Conservation (phyloP, 2,113 vertebrate species). For the Eudyptes chrysolophus region DNA sequence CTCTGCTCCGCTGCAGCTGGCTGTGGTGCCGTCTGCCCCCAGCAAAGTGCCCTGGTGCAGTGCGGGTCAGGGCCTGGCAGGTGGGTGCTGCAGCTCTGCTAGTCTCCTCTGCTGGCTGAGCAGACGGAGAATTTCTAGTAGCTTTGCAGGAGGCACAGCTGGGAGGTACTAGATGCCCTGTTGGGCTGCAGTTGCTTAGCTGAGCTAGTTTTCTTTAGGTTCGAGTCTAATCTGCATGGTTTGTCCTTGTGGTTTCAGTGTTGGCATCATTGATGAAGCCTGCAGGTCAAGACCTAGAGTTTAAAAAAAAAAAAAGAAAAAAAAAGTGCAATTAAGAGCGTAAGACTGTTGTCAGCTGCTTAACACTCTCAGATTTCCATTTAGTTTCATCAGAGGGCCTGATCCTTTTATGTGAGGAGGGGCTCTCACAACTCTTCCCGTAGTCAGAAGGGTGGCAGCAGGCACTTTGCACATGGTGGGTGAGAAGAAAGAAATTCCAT, state of each 20-base stretch:
- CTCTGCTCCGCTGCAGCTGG: not conserved
- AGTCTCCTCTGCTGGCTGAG: not conserved
- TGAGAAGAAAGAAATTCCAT: not conserved
- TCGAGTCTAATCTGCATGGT: fast-evolving
- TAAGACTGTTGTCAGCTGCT: not conserved
- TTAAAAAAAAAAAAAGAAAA: too few relatives aligned
- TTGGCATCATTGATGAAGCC: not conserved
- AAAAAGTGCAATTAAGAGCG: not conserved
- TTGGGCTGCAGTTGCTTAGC: not conserved
- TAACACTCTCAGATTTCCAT: not conserved
- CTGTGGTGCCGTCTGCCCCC: not conserved
- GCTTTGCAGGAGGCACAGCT: not conserved
- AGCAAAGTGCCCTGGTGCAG: fast-evolving
- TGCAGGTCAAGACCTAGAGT: not conserved
- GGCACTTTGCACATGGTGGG: not conserved
- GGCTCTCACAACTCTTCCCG: not conserved
- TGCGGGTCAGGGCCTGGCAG: not conserved
- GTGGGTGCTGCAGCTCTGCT: not conserved
- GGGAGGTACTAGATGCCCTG: not conserved
- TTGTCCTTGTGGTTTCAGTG: not conserved
- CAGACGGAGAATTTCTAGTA: not conserved
- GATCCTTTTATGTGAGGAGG: not conserved
- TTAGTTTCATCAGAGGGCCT: not conserved
- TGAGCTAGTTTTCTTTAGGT: not conserved
- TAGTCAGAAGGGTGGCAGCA: not conserved